A percentile compares a stretch with the other conserved stretches of the same genome.
Evolutionary conservation across 2,113 vertebrate genomes (phyloP).

Genomic region (Martes martes): DNA sequence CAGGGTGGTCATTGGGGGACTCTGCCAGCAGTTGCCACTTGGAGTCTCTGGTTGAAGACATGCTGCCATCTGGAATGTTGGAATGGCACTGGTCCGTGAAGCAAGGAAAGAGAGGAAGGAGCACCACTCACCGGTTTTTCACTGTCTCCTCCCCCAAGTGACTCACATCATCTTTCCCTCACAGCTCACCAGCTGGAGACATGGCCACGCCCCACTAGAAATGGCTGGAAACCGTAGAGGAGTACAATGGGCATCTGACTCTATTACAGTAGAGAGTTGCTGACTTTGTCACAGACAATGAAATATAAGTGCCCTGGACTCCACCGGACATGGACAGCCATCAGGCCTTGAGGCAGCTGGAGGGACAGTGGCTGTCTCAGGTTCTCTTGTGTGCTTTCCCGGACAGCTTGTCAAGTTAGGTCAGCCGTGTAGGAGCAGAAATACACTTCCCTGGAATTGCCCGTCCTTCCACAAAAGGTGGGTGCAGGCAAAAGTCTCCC

Average conservation of each 20-base stretch:
- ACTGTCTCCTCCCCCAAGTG: not conserved
- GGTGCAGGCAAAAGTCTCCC: not conserved
- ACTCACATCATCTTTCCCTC: not conserved
- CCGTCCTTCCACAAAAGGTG: not conserved
- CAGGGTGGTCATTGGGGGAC: fast-evolving
- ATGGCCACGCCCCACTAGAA: not conserved
- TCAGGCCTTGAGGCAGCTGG: not conserved
- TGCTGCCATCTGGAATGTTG: not conserved
- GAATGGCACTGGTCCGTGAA: not conserved
- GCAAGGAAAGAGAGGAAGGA: not conserved
- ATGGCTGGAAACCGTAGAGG: not conserved
- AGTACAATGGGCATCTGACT: not conserved
- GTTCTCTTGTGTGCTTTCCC: not conserved
- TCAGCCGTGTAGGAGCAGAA: not conserved
- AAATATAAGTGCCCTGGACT: not conserved
- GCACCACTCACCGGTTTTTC: not conserved
- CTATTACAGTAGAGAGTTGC: not conserved
- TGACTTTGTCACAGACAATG: not conserved
- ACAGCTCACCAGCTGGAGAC: fast-evolving
- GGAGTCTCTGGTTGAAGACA: not conserved
- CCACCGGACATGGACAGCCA: not conserved
- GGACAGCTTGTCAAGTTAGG: not conserved
- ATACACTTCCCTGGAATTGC: not conserved
- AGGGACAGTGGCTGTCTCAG: not conserved
- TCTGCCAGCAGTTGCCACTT: not conserved